Evolutionary conservation across 2,888 invertebrate species (phyloP).

Genomic region (Dynastes maya): DNA sequence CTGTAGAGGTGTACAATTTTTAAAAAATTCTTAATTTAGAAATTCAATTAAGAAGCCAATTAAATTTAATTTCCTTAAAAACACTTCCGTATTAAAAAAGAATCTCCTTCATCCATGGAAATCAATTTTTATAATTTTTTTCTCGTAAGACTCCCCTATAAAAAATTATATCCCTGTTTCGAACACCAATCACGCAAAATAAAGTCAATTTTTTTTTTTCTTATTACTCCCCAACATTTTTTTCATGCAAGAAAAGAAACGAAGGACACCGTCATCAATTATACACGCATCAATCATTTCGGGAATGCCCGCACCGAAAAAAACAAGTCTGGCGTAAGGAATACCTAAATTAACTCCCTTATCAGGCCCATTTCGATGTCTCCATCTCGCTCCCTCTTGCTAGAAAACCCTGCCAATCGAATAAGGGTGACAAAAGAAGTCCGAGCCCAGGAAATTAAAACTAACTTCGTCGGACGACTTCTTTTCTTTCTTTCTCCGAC

Average conservation of each 20-base stretch:
- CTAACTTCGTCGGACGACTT: conserved; percentile 23
- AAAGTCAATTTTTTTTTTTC: neutral
- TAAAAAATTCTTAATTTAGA: neutral
- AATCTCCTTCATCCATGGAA: neutral
- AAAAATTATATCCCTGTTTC: too few species aligned
- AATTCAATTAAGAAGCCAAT: neutral
- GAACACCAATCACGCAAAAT: conserved; percentile 9
- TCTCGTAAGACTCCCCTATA: too few species aligned
- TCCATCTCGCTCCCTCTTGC: neutral
- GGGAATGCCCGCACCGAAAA: conserved; percentile 17
- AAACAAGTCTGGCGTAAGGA: conserved; percentile 27
- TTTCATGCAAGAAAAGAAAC: neutral
- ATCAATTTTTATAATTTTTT: too few species aligned
- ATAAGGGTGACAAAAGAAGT: neutral
- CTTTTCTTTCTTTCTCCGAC: neutral
- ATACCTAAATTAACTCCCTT: conserved; percentile 34
- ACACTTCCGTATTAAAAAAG: neutral
- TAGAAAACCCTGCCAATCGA: neutral
- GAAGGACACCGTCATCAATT: conserved; percentile 29
- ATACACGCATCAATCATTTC: conserved; percentile 39
- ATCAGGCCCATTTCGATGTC: neutral
- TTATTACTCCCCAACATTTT: neutral
- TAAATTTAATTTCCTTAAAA: neutral
- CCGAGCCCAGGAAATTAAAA: conserved; percentile 21
- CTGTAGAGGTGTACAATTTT: neutral